Conservation (phyloP, 1,140 invertebrate genomes). For the Nymphalis io region DNA sequence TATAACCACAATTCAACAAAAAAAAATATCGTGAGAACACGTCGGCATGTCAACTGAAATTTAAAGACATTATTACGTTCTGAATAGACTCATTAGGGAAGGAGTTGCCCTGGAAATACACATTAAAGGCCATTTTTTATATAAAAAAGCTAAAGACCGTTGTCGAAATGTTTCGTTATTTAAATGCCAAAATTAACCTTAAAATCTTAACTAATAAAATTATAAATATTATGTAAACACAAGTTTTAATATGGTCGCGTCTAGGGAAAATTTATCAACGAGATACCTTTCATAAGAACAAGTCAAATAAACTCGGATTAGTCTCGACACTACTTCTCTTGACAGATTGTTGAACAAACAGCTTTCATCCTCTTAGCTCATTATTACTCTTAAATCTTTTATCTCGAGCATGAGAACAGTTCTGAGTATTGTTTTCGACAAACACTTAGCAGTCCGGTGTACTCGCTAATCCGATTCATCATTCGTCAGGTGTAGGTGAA, state of each 20-base stretch:
- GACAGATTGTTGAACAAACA: slow-evolving; percentile 21
- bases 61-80: slow-evolving; percentile 16
- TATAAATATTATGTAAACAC: background rate
- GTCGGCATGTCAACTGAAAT: slow-evolving; percentile 25
- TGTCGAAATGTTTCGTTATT: background rate
- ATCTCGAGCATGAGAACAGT: slow-evolving; percentile 15
- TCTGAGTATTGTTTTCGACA: slow-evolving; percentile 21
- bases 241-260: background rate
- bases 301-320: background rate
- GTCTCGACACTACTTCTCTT: background rate
- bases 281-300: background rate
- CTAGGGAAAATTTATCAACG: background rate
- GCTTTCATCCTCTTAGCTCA: slow-evolving; percentile 15
- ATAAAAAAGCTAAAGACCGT: background rate
- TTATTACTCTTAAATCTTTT: slow-evolving; percentile 21
- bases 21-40: slow-evolving; percentile 18
- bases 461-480: slow-evolving; percentile 23
- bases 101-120: slow-evolving; percentile 14
- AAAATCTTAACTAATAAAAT: too few species aligned
- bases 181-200: background rate
- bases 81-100: slow-evolving; percentile 26
- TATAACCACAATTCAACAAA: background rate
- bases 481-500: slow-evolving; percentile 17
- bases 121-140: slow-evolving; percentile 10
- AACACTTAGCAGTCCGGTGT: slow-evolving; percentile 17